A percentile compares a stretch with the other conserved stretches of the same genome.
These are phyloP conservation scores for Otolemur garnettii DNA, from an alignment of 2,113 vertebrate genomes.

Conservation along the genomic window DNA sequence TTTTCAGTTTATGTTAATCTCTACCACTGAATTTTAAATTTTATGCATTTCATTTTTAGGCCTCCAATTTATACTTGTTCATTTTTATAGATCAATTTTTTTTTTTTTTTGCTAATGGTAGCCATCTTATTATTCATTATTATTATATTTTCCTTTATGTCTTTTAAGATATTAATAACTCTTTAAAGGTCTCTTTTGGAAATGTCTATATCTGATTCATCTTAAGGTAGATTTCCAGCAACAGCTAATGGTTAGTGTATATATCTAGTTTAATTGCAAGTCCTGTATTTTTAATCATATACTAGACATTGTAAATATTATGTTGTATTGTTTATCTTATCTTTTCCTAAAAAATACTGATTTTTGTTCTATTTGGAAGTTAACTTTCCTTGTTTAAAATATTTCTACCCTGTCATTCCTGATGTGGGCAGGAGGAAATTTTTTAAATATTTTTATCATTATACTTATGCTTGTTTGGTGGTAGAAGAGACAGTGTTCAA, in stretches of 20 bases:
- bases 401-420: background rate
- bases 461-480: fast-evolving
- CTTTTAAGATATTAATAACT: background rate
- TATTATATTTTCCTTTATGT: background rate
- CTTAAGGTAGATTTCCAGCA: background rate
- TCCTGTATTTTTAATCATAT: background rate
- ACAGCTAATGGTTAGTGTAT: too few relatives aligned
- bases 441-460: background rate
- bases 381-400: background rate
- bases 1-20: background rate
- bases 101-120: background rate
- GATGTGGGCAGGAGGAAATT: background rate
- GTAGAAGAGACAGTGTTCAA: background rate
- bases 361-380: background rate
- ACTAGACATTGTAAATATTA: background rate
- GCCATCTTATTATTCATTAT: background rate
- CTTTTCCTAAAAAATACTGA: background rate
- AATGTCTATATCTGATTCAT: background rate
- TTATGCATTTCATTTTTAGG: background rate
- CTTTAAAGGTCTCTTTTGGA: background rate
- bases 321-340: background rate
- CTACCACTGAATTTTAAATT: background rate
- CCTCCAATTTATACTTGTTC: background rate
- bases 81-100: background rate
- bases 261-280: background rate